Conservation (phyloP, 2,797 vertebrate species). For the Pseudochromis fuscus region DNA sequence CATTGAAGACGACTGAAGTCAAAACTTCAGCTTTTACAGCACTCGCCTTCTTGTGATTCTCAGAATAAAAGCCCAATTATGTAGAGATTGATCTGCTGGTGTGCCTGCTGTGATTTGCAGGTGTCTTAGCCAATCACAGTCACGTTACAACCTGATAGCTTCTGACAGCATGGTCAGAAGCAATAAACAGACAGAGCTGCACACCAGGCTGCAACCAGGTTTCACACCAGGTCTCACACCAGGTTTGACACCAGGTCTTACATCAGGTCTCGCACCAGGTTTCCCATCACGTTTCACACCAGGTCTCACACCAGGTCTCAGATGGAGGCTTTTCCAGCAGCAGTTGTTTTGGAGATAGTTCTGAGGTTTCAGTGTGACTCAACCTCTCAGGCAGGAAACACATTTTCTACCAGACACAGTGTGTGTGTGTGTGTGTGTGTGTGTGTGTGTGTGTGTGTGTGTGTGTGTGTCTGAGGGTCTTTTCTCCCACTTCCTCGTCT, state of each 20-base stretch:
- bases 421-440: slow-evolving; percentile 1
- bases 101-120: neutral
- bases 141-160: no score
- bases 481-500: slow-evolving; percentile 64
- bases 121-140: neutral
- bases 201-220: no score
- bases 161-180: no score
- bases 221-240: no score
- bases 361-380: slow-evolving; percentile 48
- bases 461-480: slow-evolving; percentile 20
- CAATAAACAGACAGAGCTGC: no score
- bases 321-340: neutral
- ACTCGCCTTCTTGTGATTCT: slow-evolving; percentile 4
- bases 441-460: slow-evolving; percentile 6
- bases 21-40: slow-evolving; percentile 47
- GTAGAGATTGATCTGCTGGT: no score
- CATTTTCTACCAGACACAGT: slow-evolving; percentile 71
- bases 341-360: slow-evolving; percentile 37
- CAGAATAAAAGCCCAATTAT: slow-evolving; percentile 3
- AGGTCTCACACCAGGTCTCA: no score
- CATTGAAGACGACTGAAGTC: slow-evolving; percentile 64
- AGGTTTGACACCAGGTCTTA: no score
- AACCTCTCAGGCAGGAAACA: slow-evolving; percentile 78
- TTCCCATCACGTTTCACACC: no score
- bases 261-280: no score